Conservation (phyloP, 2,888 invertebrate species). For the Noctua janthina region DNA sequence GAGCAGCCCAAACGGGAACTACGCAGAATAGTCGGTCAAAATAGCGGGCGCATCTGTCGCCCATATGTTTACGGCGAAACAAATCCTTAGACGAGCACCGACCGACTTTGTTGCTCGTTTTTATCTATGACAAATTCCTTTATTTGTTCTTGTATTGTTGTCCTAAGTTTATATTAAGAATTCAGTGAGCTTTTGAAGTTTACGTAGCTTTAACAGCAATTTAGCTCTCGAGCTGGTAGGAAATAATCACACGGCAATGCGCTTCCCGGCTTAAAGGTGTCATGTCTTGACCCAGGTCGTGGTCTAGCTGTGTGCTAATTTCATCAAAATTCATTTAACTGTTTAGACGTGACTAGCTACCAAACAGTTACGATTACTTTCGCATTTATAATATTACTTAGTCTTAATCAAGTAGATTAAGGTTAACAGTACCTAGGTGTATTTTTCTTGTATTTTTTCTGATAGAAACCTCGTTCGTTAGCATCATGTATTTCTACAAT, state of each 20-base stretch:
- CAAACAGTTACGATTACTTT: neutral
- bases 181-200: neutral
- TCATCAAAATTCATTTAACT: neutral
- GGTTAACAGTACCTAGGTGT: no score
- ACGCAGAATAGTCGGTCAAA: conserved; percentile 57
- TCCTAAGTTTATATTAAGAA: neutral
- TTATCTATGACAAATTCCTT: conserved; percentile 15
- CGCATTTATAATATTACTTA: neutral
- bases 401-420: no score
- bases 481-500: neutral
- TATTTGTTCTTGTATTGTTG: conserved; percentile 12
- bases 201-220: neutral
- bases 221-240: neutral
- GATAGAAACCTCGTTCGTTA: neutral
- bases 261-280: neutral
- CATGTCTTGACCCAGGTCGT: neutral
- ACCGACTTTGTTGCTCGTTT: conserved; percentile 28
- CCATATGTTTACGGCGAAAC: conserved; percentile 68
- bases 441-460: neutral
- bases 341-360: neutral
- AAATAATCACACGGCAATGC: neutral
- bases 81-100: conserved; percentile 54
- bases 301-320: neutral
- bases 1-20: conserved; percentile 55
- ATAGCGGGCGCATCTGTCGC: conserved; percentile 73